These are phyloP conservation scores for Linepithema humile DNA, from an alignment of 1,140 invertebrate species.

Conservation along the genomic window DNA sequence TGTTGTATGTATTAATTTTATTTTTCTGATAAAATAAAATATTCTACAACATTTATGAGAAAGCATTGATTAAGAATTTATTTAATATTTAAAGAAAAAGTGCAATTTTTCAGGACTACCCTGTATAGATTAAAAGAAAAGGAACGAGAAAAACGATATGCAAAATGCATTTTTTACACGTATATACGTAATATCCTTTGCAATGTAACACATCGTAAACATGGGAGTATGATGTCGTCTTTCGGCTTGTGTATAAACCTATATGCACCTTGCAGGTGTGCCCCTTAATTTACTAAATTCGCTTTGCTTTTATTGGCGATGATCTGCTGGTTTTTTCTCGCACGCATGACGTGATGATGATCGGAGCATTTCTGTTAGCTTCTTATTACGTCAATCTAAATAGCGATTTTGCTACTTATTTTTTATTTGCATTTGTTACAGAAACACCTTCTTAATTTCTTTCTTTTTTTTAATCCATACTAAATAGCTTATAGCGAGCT, in stretches of 20 bases:
- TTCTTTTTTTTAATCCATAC: too few relatives aligned
- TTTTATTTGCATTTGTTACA: background rate
- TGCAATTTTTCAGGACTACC: background rate
- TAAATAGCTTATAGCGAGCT: background rate
- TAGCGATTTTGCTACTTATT: background rate
- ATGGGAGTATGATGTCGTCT: background rate
- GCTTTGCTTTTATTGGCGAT: background rate
- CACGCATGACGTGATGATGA: background rate
- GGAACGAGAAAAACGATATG: background rate
- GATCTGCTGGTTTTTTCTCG: constrained; percentile 4
- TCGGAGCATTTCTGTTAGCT: background rate
- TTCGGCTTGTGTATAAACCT: background rate
- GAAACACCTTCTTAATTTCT: too few relatives aligned
- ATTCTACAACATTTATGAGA: background rate
- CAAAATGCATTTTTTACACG: background rate
- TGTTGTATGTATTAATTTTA: background rate
- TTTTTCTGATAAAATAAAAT: background rate
- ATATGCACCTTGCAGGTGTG: constrained; percentile 33
- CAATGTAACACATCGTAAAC: constrained; percentile 3
- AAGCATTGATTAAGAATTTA: background rate
- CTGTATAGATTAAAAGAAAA: background rate
- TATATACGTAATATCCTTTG: background rate
- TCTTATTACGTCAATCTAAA: background rate
- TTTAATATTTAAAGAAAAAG: background rate
- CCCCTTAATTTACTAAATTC: constrained; percentile 27